Percentiles rank a stretch among this genome's conserved stretches.
These are phyloP conservation scores for Microplitis deprimator DNA, from an alignment of 2,888 invertebrate genomes.

Conservation along the genomic window DNA sequence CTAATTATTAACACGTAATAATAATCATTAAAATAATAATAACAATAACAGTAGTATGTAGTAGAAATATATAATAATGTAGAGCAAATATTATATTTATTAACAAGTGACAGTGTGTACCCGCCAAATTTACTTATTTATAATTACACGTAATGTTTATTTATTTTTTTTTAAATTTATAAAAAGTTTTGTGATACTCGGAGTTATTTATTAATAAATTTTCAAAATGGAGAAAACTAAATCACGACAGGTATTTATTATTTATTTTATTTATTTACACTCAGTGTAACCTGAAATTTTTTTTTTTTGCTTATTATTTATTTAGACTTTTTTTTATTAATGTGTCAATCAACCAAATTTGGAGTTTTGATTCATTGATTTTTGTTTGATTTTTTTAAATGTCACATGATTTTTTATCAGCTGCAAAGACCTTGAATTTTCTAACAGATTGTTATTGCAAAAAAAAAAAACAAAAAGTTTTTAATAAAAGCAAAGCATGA, in stretches of 20 bases:
- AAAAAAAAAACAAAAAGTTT: too few species aligned
- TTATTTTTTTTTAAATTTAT: not conserved
- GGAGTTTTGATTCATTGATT: too few species aligned
- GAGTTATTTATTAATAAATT: not conserved
- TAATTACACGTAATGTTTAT: not conserved
- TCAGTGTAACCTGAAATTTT: not conserved
- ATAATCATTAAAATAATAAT: not conserved
- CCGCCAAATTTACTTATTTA: not conserved
- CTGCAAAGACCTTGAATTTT: too few species aligned
- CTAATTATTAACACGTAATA: not conserved
- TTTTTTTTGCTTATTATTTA: not conserved
- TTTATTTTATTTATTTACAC: not conserved
- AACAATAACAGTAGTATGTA: not conserved
- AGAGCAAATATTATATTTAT: not conserved
- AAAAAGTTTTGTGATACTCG: not conserved
- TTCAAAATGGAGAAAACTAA: constrained; percentile 38
- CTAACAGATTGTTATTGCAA: too few species aligned
- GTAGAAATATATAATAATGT: not conserved
- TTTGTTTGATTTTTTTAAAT: too few species aligned
- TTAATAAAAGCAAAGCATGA: not conserved
- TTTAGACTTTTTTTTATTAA: not conserved
- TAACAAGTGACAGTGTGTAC: not conserved
- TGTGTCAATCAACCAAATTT: too few species aligned
- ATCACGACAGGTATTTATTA: constrained; percentile 31
- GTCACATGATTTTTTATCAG: too few species aligned